Conservation (phyloP, 2,888 invertebrate species). For the Monopis laevigella region DNA sequence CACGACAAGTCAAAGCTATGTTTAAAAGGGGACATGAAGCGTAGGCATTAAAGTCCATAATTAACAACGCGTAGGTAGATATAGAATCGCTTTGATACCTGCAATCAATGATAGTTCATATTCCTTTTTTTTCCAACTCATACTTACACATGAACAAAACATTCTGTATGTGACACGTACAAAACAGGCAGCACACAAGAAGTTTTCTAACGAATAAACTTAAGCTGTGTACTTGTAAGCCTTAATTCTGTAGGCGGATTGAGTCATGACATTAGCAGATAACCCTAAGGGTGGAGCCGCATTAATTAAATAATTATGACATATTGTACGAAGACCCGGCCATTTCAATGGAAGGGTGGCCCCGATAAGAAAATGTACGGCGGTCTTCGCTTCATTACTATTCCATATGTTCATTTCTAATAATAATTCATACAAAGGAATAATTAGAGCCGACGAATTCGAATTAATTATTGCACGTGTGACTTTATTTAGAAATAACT, state of each 20-base stretch:
- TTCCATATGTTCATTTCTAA: conserved; percentile 9
- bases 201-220: too few species aligned
- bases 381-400: conserved; percentile 14
- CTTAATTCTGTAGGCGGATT: conserved; percentile 29
- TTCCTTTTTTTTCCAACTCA: neutral
- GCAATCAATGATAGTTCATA: conserved; percentile 3
- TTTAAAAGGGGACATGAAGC: conserved; percentile 23
- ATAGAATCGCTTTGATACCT: conserved; percentile 15
- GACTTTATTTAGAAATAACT: too few species aligned
- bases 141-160: too few species aligned
- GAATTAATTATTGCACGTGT: too few species aligned
- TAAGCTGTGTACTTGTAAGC: neutral
- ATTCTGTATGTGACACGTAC: too few species aligned
- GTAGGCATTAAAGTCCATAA: conserved; percentile 39
- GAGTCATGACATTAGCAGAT: conserved; percentile 20
- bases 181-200: too few species aligned
- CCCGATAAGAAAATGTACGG: conserved; percentile 42
- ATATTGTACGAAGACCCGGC: conserved; percentile 43
- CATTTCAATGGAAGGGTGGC: conserved; percentile 49
- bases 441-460: too few species aligned
- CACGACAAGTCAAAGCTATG: too few species aligned
- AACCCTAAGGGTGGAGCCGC: conserved; percentile 29
- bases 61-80: conserved; percentile 42
- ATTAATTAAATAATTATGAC: conserved; percentile 66
- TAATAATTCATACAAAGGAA: too few species aligned